A percentile compares a stretch with the other conserved stretches of the same genome.
phyloP scores from a whole-genome alignment of 2,888 invertebrate species.

The Endotricha flammealis region DNA sequence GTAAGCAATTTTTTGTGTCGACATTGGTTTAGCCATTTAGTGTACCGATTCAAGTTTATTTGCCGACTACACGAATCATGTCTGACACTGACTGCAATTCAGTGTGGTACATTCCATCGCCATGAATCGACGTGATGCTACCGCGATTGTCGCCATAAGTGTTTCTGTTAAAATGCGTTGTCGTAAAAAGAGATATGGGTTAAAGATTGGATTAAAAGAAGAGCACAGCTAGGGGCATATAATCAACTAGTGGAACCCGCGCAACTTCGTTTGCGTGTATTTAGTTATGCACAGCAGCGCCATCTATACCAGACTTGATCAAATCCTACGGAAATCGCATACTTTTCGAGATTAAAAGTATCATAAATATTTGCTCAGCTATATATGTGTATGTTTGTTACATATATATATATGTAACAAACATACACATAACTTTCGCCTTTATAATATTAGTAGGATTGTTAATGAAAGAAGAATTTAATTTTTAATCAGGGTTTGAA shows the following conservation, averaged over 20 bases:
- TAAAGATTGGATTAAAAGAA: constrained; percentile 13
- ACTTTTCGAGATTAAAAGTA: too few species aligned
- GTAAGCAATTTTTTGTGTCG: constrained; percentile 16
- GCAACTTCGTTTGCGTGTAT: too few species aligned
- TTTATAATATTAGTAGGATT: too few species aligned
- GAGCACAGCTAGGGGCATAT: constrained; percentile 2
- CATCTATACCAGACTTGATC: too few species aligned
- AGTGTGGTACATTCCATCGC: constrained; percentile 11
- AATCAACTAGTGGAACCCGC: too few species aligned
- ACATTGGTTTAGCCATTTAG: constrained; percentile 12
- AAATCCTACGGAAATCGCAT: too few species aligned
- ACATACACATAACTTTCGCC: too few species aligned
- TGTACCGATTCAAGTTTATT: neutral
- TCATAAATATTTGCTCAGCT: constrained; percentile 12
- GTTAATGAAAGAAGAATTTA: constrained; percentile 12
- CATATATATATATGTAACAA: too few species aligned
- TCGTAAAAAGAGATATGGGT: constrained; percentile 9
- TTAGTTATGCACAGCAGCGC: too few species aligned
- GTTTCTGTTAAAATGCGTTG: constrained; percentile 11
- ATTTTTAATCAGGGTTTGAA: constrained; percentile 13
- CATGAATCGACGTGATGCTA: constrained; percentile 12
- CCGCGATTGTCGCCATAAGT: constrained; percentile 13
- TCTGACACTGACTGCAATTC: constrained; percentile 3
- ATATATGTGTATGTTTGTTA: constrained; percentile 12
- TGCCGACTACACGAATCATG: constrained; percentile 1